These are phyloP conservation scores for Reticulitermes speratus DNA, from an alignment of 1,140 invertebrate genomes.

Conservation along the genomic window DNA sequence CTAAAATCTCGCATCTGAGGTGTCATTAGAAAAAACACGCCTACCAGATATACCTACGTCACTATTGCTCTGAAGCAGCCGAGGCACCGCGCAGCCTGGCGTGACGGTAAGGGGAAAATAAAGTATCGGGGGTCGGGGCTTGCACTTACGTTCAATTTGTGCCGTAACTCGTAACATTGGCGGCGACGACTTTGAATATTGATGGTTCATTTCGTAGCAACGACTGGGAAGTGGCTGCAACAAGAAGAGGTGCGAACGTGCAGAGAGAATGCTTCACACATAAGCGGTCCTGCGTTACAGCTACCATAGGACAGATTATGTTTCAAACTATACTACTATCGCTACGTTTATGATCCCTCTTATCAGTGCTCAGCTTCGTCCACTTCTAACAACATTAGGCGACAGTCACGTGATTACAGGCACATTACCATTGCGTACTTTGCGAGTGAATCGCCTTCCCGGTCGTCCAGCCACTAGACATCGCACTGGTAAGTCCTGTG, in stretches of 20 bases:
- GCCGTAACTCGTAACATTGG: not conserved
- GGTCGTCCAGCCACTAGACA: no score
- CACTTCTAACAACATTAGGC: no score
- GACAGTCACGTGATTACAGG: no score
- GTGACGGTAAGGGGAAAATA: not conserved
- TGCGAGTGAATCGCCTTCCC: no score
- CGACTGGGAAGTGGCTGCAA: not conserved
- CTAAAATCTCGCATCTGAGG: no score
- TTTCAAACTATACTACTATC: no score
- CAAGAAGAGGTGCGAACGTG: not conserved
- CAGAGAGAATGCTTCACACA: not conserved
- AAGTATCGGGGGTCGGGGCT: not conserved
- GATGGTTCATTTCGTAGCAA: not conserved
- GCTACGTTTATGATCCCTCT: no score
- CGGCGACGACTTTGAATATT: slow-evolving; percentile 14
- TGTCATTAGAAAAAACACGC: no score
- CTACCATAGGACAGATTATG: no score
- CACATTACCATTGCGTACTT: no score
- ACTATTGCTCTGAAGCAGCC: not conserved
- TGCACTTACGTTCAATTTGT: slow-evolving; percentile 4
- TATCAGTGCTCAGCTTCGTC: no score
- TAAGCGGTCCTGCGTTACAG: not conserved
- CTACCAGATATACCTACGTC: not conserved
- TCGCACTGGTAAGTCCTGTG: no score
- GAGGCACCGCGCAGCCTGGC: not conserved